Evolutionary conservation across 2,888 invertebrate genomes (phyloP), one percentile per base, ranked within the genome.

Genomic region (Drosophila colorata): DNA sequence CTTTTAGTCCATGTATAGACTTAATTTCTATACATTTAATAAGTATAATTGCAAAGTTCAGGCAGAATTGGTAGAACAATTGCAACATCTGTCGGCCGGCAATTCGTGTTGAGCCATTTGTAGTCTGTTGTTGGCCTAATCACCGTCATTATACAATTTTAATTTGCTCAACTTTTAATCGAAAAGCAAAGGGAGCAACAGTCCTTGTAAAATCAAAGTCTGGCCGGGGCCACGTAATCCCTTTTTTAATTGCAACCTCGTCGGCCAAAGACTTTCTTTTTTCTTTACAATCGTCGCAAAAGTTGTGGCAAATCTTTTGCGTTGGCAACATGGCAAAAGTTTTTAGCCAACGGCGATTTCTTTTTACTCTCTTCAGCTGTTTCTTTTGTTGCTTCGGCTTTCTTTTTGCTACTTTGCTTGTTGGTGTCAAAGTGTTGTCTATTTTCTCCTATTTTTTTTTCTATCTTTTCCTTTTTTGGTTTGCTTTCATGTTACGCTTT

Each of bases 91-190:
- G 25, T 47, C 18, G 33, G 61, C 16, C 11, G 55, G 33, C 43
- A 13, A 40, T 74, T 51, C 18, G 18, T 25, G 41, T 37, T 16
- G 28, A 48, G 28, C 71, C 63, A 69, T 75, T 79, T 61, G 40
- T 55, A 59, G 59, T 67, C 75, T 61, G 74, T 74, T 74, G 46
- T 61, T 70, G 74, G 69, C 52, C 74, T 84, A 85, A 88, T 88
- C 88, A 81, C 69, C 77, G 63, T 79, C 88, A 87, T 85, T 88
- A 87, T 81, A 79, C 79, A 69, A 72, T 85, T 85, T 85, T 84
- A 85, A 88, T 88, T 88, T 87, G 74, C 68, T 48, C 66, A 87
- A 88, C 63, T 81, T 84, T 87, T 84, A 85, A 88, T 81, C 74
- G 81, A 84, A 88, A 80, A 63, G 70, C 64, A 57, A 55, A 56